Percentiles rank a stretch among this genome's conserved stretches.
These are phyloP conservation scores for Anoplophora glabripennis DNA, from an alignment of 1,140 invertebrate genomes.

Conservation along the genomic window DNA sequence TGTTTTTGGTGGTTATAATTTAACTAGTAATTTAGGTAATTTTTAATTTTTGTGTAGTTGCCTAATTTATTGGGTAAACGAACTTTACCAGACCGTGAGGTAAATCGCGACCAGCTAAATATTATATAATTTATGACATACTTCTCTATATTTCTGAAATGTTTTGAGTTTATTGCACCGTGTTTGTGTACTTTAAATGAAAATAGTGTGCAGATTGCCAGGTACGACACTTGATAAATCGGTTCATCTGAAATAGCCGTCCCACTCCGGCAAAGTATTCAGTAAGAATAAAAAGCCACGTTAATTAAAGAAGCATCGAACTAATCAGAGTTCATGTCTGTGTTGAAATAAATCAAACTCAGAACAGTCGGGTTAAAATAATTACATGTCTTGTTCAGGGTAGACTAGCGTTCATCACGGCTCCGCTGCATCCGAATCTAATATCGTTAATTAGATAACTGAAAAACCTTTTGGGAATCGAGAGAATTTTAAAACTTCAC, in stretches of 20 bases:
- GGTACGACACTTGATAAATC: conserved; percentile 36
- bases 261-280: conserved; percentile 33
- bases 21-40: too few relatives aligned
- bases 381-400: conserved; percentile 48
- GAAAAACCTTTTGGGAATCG: conserved; percentile 41
- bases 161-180: neutral
- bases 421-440: conserved; percentile 46
- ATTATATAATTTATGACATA: too few relatives aligned
- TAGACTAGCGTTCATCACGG: conserved; percentile 44
- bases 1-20: too few relatives aligned
- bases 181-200: conserved; percentile 15
- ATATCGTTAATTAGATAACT: conserved; percentile 50
- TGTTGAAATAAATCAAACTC: conserved; percentile 49
- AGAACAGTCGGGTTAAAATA: conserved; percentile 46
- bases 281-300: conserved; percentile 40
- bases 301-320: conserved; percentile 49
- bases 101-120: too few relatives aligned
- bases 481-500: conserved; percentile 36
- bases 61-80: too few relatives aligned
- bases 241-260: conserved; percentile 35
- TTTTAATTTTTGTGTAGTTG: too few relatives aligned
- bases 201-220: conserved; percentile 29
- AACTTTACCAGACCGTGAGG: too few relatives aligned
- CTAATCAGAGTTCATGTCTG: conserved; percentile 48
- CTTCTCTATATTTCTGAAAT: too few relatives aligned